Base-by-base conservation (phyloP, 2,888 invertebrate genomes). In the Stenurella melanura region DNA sequence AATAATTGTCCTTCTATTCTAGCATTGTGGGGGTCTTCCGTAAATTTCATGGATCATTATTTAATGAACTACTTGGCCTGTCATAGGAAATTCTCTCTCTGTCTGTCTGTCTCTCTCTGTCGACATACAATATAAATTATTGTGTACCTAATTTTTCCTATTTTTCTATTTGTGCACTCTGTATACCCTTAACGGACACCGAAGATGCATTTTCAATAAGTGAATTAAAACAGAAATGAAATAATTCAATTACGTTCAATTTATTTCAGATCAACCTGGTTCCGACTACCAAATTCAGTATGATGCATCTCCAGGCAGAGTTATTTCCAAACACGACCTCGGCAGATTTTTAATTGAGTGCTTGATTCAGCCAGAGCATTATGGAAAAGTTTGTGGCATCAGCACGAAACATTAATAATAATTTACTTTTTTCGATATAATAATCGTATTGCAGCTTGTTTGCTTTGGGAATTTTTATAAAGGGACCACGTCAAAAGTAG, bases 251-350 rank as follows among this genome's bases (percentile, higher is more conserved):
- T 72, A 76, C 26, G 4, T 26, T 56, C n/a, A 10, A 38, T 63
- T 56, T 75, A 15, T 64, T 72, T 42, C 90, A 94, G 95, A 95
- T 86, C 92, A 93, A 81, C 94, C 94, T 0, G 92, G 93, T 79
- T 89, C 91, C 4, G 91, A 92, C 17, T 92, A 94, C 80, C 90
- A 91, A 58, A 90, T 95, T 2, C 91, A 93, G 83, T 91, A 93
- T 26, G 93, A 93, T 78, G 91, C 91, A 72, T 92, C 80, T 18
- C 83, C 93, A 0, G 94, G 95, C 2, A 91, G 94, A 10, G 88
- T 91, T 66, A 92, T 96, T 76, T 94, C 96, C 15, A 96, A 96
- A 86, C 90, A 92, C 87, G 95, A 96, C 88, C 91, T 97, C 67
- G 96, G 94, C 0, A 91, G 92, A 78, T 96, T 96, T 89, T 91